Conservation (phyloP, 1,140 invertebrate species). For the Drosophila sechellia region DNA sequence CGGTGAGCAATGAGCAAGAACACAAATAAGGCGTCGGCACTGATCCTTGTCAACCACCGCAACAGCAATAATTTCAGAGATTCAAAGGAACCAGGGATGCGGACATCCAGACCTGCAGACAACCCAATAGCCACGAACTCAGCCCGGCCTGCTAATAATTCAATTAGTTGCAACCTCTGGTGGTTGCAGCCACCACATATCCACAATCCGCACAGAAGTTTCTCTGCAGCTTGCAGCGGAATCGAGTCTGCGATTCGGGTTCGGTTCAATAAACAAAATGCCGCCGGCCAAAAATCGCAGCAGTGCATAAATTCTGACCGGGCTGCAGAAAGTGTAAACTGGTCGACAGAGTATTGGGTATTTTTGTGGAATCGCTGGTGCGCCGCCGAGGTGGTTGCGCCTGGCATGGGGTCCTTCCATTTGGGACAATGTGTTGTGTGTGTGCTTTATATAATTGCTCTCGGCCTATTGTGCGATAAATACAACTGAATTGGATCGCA, state of each 20-base stretch:
- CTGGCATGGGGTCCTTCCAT: conserved; percentile 37
- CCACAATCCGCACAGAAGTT: conserved; percentile 42
- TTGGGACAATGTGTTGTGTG: conserved; percentile 34
- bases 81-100: conserved; percentile 11
- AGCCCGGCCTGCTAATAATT: conserved; percentile 70
- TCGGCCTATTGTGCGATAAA: conserved; percentile 34
- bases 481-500: conserved; percentile 22
- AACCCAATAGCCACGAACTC: conserved; percentile 6
- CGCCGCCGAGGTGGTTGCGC: conserved; percentile 6
- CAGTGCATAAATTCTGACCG: conserved; percentile 64
- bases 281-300: conserved; percentile 66
- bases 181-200: conserved; percentile 22
- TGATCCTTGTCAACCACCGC: conserved; percentile 80
- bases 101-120: conserved; percentile 4
- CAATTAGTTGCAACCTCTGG: conserved; percentile 77
- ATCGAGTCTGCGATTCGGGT: conserved; percentile 23
- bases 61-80: conserved; percentile 73
- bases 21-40: conserved; percentile 81
- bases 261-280: conserved; percentile 71
- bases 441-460: conserved; percentile 39
- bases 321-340: conserved; percentile 33
- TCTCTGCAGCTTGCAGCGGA: conserved; percentile 25
- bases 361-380: neutral
- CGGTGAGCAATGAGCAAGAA: conserved; percentile 68
- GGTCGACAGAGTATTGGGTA: conserved; percentile 8